Percentiles rank a stretch among this genome's conserved stretches.
Evolutionary conservation across 35 echinoderm and acorn worm genomes (phyloP).

Genomic region (Strongylocentrotus purpuratus): DNA sequence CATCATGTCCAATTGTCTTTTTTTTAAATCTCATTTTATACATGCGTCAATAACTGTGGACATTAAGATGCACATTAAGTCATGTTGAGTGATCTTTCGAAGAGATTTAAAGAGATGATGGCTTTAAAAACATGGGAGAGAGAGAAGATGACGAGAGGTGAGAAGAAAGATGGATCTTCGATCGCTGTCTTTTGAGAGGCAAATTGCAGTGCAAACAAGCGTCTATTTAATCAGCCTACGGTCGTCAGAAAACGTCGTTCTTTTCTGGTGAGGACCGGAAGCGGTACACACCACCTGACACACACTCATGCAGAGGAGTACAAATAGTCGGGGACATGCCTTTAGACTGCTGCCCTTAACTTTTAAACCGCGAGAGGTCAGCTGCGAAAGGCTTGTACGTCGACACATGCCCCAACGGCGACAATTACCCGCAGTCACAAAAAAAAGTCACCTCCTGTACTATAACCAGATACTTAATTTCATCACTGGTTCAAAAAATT

Average conservation of each 20-base stretch:
- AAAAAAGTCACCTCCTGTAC: too few relatives aligned
- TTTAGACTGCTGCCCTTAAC: not conserved
- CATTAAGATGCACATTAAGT: too few relatives aligned
- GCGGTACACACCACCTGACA: not conserved
- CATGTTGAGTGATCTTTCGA: not conserved
- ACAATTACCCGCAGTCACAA: too few relatives aligned
- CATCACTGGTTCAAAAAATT: too few relatives aligned
- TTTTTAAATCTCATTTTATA: too few relatives aligned
- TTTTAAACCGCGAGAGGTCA: not conserved
- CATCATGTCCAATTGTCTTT: too few relatives aligned
- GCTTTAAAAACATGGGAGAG: not conserved
- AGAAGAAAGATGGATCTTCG: not conserved
- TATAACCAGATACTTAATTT: too few relatives aligned
- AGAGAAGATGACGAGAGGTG: not conserved
- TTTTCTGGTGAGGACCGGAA: not conserved
- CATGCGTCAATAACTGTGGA: too few relatives aligned
- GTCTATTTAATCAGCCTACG: slow-evolving; percentile 33
- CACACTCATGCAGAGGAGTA: not conserved
- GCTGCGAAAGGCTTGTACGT: not conserved
- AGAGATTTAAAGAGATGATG: not conserved
- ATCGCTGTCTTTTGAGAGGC: not conserved
- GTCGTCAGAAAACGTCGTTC: slow-evolving; percentile 31
- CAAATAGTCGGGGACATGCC: not conserved
- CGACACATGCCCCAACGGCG: too few relatives aligned
- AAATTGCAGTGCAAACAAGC: slow-evolving; percentile 31